Conservation (phyloP, 2,888 invertebrate genomes). For the Tinea pellionella region DNA sequence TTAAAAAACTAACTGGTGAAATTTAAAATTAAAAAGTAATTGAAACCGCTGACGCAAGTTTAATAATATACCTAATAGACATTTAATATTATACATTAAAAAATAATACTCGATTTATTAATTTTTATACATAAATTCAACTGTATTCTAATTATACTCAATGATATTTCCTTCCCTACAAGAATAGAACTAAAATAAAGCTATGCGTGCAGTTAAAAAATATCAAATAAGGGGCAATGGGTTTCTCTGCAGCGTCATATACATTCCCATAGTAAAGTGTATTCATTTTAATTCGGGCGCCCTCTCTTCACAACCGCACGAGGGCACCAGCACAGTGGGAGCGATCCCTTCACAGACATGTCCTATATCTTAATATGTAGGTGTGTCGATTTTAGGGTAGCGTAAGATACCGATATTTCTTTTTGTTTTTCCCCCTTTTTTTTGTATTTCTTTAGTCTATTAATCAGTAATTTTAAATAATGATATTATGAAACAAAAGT, state of each 20-base stretch:
- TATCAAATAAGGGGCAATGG: neutral
- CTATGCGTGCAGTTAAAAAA: neutral
- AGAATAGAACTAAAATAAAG: neutral
- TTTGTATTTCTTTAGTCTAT: too few relatives aligned
- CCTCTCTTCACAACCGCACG: neutral
- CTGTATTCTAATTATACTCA: neutral
- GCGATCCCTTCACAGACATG: neutral
- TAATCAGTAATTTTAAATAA: too few relatives aligned
- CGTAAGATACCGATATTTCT: too few relatives aligned
- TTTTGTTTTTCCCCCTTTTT: too few relatives aligned
- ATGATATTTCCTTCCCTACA: neutral
- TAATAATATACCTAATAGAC: too few relatives aligned
- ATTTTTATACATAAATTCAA: too few relatives aligned
- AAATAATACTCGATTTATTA: too few relatives aligned
- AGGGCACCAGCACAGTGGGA: slow-evolving; percentile 1
- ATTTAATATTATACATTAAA: too few relatives aligned
- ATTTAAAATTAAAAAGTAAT: too few relatives aligned
- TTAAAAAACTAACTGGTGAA: too few relatives aligned
- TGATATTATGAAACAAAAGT: too few relatives aligned
- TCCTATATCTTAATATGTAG: neutral
- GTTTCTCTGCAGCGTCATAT: neutral
- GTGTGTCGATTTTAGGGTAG: neutral
- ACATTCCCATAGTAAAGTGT: neutral
- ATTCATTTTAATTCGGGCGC: neutral
- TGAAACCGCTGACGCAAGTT: too few relatives aligned